A percentile compares a stretch with the other conserved stretches of the same genome.
phyloP scores from a whole-genome alignment of 2,113 vertebrate species.

The Ornithorhynchus anatinus region DNA sequence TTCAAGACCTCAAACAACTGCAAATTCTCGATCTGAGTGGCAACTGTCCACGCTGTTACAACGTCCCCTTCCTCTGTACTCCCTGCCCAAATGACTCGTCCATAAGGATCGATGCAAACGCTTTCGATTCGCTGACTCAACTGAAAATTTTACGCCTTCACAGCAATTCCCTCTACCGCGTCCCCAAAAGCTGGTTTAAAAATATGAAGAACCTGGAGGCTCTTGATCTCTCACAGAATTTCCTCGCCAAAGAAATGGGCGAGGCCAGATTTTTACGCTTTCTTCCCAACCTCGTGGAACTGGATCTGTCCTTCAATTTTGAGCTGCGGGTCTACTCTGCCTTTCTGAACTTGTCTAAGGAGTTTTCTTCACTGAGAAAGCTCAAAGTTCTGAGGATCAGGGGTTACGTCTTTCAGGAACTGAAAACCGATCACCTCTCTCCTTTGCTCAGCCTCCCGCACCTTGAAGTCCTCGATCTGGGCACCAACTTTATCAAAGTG shows the following conservation, averaged over 20 bases:
- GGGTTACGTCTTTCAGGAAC: conserved; percentile 89
- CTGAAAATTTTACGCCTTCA: conserved; percentile 83
- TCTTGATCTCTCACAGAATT: conserved; percentile 92
- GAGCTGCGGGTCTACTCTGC: conserved; percentile 80
- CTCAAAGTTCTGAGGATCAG: conserved; percentile 79
- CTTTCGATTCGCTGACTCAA: conserved; percentile 80
- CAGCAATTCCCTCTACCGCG: conserved; percentile 83
- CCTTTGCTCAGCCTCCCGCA: conserved; percentile 73
- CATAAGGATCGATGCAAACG: conserved; percentile 71
- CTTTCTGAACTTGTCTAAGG: conserved; percentile 69
- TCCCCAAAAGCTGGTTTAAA: conserved; percentile 80
- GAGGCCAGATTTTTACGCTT: conserved; percentile 73
- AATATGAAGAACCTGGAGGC: conserved; percentile 72
- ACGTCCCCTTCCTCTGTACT: conserved; percentile 85
- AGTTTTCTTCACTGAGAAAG: conserved; percentile 77
- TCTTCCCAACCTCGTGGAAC: conserved; percentile 77
- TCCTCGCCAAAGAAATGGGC: conserved; percentile 80
- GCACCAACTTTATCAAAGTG: conserved; percentile 94
- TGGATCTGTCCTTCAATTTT: conserved; percentile 95
- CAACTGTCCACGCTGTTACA: conserved; percentile 94
- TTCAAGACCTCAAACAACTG: conserved; percentile 77
- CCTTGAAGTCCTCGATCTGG: conserved; percentile 87
- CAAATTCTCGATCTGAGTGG: conserved; percentile 91
- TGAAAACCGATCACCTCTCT: conserved; percentile 67
- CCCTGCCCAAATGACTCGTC: conserved; percentile 77